phyloP scores from a whole-genome alignment of 2,113 vertebrate species.

The Donacobius atricapilla region DNA sequence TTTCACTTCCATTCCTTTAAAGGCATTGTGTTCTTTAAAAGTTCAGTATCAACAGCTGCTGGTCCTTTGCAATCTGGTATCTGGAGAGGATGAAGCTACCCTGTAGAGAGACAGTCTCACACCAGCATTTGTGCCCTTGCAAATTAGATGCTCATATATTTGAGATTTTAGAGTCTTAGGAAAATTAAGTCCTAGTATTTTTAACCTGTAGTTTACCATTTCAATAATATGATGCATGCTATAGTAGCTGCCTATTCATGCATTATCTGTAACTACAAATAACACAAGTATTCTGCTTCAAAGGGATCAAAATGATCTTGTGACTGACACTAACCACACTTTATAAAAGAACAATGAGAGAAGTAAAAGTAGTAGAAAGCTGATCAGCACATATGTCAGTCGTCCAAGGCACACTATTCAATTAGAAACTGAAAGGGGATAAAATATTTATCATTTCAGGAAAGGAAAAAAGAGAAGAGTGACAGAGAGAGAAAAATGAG shows the following conservation, averaged over 20 bases:
- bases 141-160: not conserved
- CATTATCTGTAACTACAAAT: not conserved
- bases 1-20: not conserved
- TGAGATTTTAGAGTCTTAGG: not conserved
- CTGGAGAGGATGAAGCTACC: conserved; percentile 21
- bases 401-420: not conserved
- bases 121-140: not conserved
- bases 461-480: not conserved
- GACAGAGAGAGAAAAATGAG: not conserved
- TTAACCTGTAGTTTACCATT: not conserved
- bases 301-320: not conserved
- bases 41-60: conserved; percentile 42
- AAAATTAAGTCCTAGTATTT: not conserved
- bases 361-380: not conserved
- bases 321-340: not conserved
- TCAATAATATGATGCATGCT: not conserved
- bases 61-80: conserved; percentile 18
- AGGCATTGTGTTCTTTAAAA: conserved; percentile 22
- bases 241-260: not conserved
- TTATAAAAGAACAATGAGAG: not conserved
- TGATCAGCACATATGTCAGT: not conserved
- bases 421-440: not conserved
- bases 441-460: not conserved
- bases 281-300: not conserved
- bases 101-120: conserved; percentile 34